Base-by-base conservation (phyloP, 2,888 invertebrate species). In the Geophilus truncorum region DNA sequence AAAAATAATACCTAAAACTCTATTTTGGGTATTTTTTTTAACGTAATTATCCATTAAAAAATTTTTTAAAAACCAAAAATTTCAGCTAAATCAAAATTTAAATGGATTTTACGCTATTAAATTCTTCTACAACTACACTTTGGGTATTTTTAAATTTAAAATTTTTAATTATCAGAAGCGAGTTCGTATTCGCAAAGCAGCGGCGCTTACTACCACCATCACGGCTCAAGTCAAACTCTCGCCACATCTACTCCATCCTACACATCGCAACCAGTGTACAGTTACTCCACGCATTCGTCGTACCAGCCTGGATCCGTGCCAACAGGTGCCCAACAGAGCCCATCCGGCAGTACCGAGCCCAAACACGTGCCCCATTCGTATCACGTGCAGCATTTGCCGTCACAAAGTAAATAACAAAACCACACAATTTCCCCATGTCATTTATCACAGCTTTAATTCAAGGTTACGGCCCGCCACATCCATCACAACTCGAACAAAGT, bases 401-500 rank as follows among this genome's bases (percentile, higher is more conserved):
- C 40, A 30, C 23, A 25, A 23, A 77, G 80, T 80, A 70, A 78
- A 23, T 80, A 51, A 15, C 32, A 23, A 77, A 2, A 40, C 15
- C 10, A 40, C 36, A 40, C 36, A 10, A 34, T 2, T 57, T n/a
- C 15, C 18, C 18, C 57, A 57, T 57, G n/a, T 21, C 7, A 7
- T 57, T 57, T 57, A 9, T 18, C 57, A 7, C 23, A 7, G 18
- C 7, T 32, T 70, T 70, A 40, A 77, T 79, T 81, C 21, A 77
- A 83, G 83, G 82, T 5, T 83, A 82, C 80, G 81, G 83, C 28
- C 79, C 78, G 21, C 78, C 76, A 9, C 75, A 82, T 15, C 81
- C 80, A n/a, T 82, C 81, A 30, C 81, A 82, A 36, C 81, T 84
- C 3, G 85, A 84, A 34, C 84, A 83, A 81, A 83, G 83, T 21